phyloP scores from a whole-genome alignment of 2,797 vertebrate genomes.

The Falco concolor region DNA sequence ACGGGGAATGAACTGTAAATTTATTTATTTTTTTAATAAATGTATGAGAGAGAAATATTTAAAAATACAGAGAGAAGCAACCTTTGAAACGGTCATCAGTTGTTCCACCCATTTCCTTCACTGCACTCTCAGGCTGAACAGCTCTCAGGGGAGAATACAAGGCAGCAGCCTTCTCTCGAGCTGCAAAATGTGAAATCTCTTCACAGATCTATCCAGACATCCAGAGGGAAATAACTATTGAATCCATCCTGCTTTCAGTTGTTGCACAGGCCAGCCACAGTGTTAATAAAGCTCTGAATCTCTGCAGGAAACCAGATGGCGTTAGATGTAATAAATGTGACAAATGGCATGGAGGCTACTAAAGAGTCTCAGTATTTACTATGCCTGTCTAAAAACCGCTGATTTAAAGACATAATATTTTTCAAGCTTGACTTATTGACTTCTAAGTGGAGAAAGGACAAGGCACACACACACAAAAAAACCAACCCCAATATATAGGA shows the following conservation, averaged over 20 bases:
- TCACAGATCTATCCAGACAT: neutral
- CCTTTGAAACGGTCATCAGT: neutral
- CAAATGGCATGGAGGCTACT: neutral
- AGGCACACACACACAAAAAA: neutral
- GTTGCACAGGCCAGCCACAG: neutral
- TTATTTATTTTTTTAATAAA: neutral
- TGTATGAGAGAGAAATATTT: neutral
- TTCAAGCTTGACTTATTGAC: neutral
- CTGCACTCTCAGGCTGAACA: neutral
- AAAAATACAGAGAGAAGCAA: neutral
- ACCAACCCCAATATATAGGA: neutral
- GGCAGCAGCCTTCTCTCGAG: neutral
- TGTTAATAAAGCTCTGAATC: neutral
- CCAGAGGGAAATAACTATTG: neutral
- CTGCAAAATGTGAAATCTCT: neutral
- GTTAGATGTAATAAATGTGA: neutral
- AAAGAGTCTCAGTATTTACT: neutral
- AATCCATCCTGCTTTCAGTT: neutral
- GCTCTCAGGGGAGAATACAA: neutral
- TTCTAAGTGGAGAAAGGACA: neutral
- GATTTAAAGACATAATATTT: neutral
- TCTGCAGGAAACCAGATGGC: neutral
- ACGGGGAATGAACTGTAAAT: neutral
- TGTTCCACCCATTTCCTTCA: neutral
- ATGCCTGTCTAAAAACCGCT: neutral